Conservation (phyloP, 1,140 invertebrate genomes). For the Neoseiulus cucumeris region DNA sequence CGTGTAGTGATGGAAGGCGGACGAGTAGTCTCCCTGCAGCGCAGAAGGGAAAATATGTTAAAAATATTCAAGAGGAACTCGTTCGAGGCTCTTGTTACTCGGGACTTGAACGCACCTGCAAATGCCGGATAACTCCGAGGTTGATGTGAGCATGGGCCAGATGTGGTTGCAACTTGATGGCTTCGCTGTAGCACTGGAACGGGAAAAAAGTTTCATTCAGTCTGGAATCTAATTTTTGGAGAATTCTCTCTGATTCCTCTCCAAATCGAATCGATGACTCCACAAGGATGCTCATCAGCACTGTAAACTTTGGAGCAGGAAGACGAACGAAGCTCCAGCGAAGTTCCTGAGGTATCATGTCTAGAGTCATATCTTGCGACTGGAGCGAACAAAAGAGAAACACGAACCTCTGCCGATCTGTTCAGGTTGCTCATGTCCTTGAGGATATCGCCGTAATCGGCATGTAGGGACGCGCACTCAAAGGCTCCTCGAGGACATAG, state of each 20-base stretch:
- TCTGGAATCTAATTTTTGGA: too few species aligned
- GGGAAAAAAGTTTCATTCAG: neutral
- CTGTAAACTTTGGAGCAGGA: too few species aligned
- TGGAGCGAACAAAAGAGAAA: too few species aligned
- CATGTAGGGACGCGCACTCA: conserved; percentile 20
- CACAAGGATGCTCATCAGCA: too few species aligned
- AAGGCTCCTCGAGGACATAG: conserved; percentile 16
- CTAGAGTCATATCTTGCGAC: too few species aligned
- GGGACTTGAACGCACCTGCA: conserved; percentile 16
- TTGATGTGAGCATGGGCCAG: conserved; percentile 22
- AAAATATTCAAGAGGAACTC: neutral
- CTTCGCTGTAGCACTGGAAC: conserved; percentile 21
- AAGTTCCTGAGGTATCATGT: too few species aligned
- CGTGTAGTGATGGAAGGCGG: conserved; percentile 20
- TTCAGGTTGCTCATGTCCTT: conserved; percentile 19
- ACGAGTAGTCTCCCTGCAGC: conserved; percentile 20
- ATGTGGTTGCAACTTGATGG: conserved; percentile 21
- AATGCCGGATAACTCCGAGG: conserved; percentile 24
- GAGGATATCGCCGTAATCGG: conserved; percentile 20
- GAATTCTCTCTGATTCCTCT: neutral
- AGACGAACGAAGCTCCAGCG: too few species aligned
- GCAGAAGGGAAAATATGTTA: neutral
- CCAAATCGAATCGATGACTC: too few species aligned
- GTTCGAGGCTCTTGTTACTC: neutral
- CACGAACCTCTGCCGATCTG: conserved; percentile 18